Evolutionary conservation across 2,797 vertebrate genomes (phyloP).

Genomic region (Sebastolobus altivelis): DNA sequence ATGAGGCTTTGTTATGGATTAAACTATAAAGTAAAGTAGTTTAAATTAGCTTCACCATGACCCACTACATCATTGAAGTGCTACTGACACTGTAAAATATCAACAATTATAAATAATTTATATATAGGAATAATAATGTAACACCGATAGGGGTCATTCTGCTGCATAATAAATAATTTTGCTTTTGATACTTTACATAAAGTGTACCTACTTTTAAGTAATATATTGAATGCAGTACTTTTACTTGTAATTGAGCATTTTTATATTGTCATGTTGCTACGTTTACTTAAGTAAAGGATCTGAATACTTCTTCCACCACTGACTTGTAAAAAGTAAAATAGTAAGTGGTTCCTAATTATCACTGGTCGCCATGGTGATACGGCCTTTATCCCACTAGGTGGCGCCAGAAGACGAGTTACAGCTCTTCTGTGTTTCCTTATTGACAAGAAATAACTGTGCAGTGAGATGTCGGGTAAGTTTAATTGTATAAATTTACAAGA

Average conservation of each 20-base stretch:
- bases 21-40: neutral
- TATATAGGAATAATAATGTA: no score
- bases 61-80: neutral
- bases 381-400: slow-evolving; percentile 46
- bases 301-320: neutral
- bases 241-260: neutral
- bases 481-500: neutral
- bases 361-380: neutral
- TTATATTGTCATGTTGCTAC: neutral
- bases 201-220: neutral
- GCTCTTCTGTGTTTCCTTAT: neutral
- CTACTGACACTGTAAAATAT: neutral
- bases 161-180: neutral
- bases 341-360: neutral
- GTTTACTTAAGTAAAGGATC: neutral
- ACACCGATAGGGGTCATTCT: neutral
- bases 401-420: slow-evolving; percentile 39
- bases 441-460: neutral
- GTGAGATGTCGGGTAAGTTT: neutral
- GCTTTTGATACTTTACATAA: neutral
- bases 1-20: neutral
- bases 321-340: neutral
- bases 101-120: neutral
- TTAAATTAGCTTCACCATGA: neutral
- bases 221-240: neutral